phyloP scores from a whole-genome alignment of 2,888 invertebrate species.

The Drosophila bunnanda region DNA sequence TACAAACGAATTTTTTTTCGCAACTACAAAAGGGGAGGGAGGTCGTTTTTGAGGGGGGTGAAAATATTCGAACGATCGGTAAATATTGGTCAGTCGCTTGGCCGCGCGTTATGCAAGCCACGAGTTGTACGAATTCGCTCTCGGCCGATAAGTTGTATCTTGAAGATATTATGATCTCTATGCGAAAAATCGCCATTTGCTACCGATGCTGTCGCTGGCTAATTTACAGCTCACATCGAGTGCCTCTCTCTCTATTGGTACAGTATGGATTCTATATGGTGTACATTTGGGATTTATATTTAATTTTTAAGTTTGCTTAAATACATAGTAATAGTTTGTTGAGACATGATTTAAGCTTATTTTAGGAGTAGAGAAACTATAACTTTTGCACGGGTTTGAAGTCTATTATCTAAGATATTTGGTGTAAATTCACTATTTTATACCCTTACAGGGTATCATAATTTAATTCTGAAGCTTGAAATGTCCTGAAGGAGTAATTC shows the following conservation, averaged over 20 bases:
- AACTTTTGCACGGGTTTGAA: too few species aligned
- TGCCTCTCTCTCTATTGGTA: constrained; percentile 24
- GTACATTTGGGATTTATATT: background rate
- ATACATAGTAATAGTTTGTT: too few species aligned
- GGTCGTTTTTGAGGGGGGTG: background rate
- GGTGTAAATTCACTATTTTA: too few species aligned
- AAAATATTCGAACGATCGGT: constrained; percentile 35
- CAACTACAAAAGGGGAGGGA: constrained; percentile 5
- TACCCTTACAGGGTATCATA: too few species aligned
- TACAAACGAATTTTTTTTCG: constrained; percentile 42
- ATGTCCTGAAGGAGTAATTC: too few species aligned
- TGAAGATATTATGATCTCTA: constrained; percentile 75
- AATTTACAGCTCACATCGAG: constrained; percentile 46
- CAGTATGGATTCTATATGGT: background rate
- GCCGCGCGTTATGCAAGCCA: constrained; percentile 57
- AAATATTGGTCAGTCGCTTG: constrained; percentile 30
- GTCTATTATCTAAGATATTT: too few species aligned
- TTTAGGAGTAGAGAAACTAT: background rate
- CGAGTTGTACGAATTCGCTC: constrained; percentile 38
- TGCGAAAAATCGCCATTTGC: constrained; percentile 66
- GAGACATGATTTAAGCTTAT: background rate
- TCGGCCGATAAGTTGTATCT: constrained; percentile 51
- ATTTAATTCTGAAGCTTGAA: too few species aligned
- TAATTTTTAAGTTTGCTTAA: too few species aligned
- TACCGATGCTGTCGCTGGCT: constrained; percentile 51